Evolutionary conservation across 2,888 invertebrate species (phyloP), one percentile per base, ranked within the genome.

Genomic region (Chesias legatella): DNA sequence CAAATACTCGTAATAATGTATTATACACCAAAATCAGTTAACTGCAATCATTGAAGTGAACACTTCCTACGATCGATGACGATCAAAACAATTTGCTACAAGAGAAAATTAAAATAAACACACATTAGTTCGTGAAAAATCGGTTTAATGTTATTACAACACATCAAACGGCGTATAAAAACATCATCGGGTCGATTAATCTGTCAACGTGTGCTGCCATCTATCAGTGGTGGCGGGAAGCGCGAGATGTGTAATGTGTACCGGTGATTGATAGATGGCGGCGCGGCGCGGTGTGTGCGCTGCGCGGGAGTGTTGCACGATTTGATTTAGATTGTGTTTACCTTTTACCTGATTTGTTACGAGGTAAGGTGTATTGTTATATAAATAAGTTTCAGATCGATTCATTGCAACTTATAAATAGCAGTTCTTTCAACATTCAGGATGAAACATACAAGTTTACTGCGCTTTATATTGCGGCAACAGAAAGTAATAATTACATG

Each of bases 211-310:
- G 73, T 79, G 72, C 73, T 77, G 85, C 82, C 85, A 84, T 83
- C 85, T 85, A 77, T 85, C 79, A 74, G 57, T 60, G 54, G 53
- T 43, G 60, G 56, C 53, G 57, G 58, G 70, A 64, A 78, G 66
- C 74, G 65, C 65, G 67, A 75, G n/a, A 80, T 73, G 65, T 75
- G 76, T 82, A 83, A 85, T 84, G 85, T 69, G 51, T 51, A 47
- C 51, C 62, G 80, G 49, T 73, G 84, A 85, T 62, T 73, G 85
- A 85, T 63, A 85, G 85, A 85, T 83, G 84, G 83, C 79, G 83
- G 44, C 63, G 51, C n/a, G n/a, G n/a, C n/a, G n/a, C n/a, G n/a
- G n/a, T n/a, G n/a, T n/a, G 61, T 49, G 57, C 60, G 60, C 73
- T 65, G 53, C 50, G 69, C 71, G 70, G 67, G 62, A 56, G 58